phyloP scores from a whole-genome alignment of 2,797 vertebrate species.

The Pampus argenteus region DNA sequence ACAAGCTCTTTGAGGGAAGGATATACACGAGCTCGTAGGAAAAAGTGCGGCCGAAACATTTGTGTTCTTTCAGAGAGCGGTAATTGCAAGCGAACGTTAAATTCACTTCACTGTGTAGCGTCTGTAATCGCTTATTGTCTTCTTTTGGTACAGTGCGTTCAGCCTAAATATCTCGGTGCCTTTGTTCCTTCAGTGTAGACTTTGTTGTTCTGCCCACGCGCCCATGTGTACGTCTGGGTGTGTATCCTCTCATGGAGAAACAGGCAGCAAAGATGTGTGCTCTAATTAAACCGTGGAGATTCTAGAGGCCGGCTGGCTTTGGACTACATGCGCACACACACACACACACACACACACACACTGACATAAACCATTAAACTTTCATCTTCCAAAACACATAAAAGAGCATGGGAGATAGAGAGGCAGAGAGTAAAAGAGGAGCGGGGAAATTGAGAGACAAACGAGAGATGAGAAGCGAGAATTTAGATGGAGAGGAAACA shows the following conservation, averaged over 20 bases:
- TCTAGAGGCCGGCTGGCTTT: conserved; percentile 35
- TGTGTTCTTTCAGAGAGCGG: conserved; percentile 15
- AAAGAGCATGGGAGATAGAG: conserved; percentile 53
- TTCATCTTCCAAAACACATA: conserved; percentile 56
- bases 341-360: neutral
- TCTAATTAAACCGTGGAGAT: conserved; percentile 74
- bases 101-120: neutral
- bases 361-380: conserved; percentile 44
- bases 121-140: conserved; percentile 49
- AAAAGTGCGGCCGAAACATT: conserved; percentile 20
- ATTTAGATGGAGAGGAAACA: conserved; percentile 44
- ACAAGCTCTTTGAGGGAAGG: conserved; percentile 37
- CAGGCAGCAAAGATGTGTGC: conserved; percentile 18
- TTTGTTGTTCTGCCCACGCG: conserved; percentile 61
- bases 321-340: conserved; percentile 5
- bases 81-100: conserved; percentile 38
- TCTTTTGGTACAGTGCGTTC: conserved; percentile 40
- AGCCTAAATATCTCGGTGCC: conserved; percentile 43
- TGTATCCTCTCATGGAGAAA: conserved; percentile 25
- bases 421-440: conserved; percentile 9
- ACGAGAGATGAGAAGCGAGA: conserved; percentile 35
- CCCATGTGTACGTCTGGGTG: conserved; percentile 41
- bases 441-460: neutral
- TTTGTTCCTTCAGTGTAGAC: conserved; percentile 57
- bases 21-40: neutral